A percentile compares a stretch with the other conserved stretches of the same genome.
Evolutionary conservation across 2,113 vertebrate genomes (phyloP).

Genomic region (Urocolius indicus): DNA sequence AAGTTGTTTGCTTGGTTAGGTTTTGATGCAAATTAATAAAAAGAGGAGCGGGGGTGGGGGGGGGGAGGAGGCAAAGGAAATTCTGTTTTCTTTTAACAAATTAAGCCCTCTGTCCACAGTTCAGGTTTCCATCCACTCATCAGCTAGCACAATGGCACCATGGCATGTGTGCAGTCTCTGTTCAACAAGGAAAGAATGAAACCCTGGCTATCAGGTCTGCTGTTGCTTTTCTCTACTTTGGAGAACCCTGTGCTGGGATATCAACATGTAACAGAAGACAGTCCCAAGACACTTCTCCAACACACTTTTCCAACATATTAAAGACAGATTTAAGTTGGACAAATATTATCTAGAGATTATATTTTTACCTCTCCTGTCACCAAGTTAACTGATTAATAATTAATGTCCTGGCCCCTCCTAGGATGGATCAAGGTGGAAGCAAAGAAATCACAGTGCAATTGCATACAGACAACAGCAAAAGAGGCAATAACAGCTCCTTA

Average conservation of each 20-base stretch:
- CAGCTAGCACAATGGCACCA: background rate
- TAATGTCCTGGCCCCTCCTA: background rate
- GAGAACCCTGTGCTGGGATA: background rate
- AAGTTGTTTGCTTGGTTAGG: background rate
- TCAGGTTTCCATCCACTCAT: background rate
- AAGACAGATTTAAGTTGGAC: background rate
- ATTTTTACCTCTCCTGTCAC: background rate
- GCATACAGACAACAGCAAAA: background rate
- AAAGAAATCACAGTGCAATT: background rate
- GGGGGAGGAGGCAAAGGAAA: background rate
- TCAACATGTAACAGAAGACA: background rate
- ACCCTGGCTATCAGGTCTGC: background rate
- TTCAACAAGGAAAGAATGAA: background rate
- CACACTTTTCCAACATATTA: accelerated
- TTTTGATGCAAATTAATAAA: background rate
- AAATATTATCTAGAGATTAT: background rate
- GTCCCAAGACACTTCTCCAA: background rate
- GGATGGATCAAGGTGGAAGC: background rate
- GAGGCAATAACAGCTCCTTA: background rate
- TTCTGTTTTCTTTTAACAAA: background rate
- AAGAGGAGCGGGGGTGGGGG: too few species aligned
- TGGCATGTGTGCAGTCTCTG: background rate
- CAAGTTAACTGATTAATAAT: background rate
- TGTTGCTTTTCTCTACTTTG: background rate
- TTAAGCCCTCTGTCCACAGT: background rate